phyloP scores from a whole-genome alignment of 2,797 vertebrate genomes.

The Phoebastria nigripes region DNA sequence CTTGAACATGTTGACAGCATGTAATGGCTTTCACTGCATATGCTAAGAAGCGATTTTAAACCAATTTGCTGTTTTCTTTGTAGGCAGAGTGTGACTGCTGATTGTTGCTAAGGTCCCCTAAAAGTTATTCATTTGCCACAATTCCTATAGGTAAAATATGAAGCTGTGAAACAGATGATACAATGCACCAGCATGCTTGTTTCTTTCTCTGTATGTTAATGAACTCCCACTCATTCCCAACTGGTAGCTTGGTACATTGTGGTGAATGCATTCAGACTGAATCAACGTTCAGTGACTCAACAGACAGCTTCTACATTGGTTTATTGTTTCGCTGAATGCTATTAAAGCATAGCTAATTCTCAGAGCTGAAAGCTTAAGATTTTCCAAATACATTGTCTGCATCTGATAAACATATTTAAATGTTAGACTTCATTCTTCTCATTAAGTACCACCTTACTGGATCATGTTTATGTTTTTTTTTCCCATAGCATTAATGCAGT shows the following conservation, averaged over 20 bases:
- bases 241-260: background rate
- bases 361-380: background rate
- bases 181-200: background rate
- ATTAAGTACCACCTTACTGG: background rate
- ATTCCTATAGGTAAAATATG: slow-evolving; percentile 9
- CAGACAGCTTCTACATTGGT: background rate
- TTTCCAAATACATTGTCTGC: background rate
- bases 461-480: background rate
- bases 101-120: background rate
- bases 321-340: background rate
- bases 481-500: background rate
- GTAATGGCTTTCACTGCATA: slow-evolving; percentile 14
- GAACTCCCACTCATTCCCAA: background rate
- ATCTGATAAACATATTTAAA: background rate
- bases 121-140: background rate
- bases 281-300: background rate
- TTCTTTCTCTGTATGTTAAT: background rate
- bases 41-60: slow-evolving; percentile 43
- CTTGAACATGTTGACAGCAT: slow-evolving; percentile 28
- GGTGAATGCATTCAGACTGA: background rate
- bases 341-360: slow-evolving; percentile 7
- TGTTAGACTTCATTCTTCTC: background rate
- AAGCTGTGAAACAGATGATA: background rate
- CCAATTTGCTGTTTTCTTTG: slow-evolving; percentile 53
- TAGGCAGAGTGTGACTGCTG: slow-evolving; percentile 31